These are phyloP conservation scores for Hemicordylus capensis DNA, from an alignment of 2,113 vertebrate species.

Conservation along the genomic window DNA sequence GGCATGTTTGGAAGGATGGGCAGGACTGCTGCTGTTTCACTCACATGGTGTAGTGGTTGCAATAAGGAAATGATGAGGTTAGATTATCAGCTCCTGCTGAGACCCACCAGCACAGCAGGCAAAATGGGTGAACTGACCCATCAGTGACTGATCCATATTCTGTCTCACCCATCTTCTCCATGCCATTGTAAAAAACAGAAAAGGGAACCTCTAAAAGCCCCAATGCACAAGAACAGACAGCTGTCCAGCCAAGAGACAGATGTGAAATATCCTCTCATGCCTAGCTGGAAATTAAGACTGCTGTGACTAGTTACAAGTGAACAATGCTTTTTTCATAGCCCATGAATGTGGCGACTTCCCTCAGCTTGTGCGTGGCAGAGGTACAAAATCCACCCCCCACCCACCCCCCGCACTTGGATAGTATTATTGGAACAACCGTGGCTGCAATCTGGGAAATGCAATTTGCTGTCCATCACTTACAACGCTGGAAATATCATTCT, in stretches of 20 bases:
- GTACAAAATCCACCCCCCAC: rapidly evolving
- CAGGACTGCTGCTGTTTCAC: background rate
- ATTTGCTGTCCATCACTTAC: background rate
- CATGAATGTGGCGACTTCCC: background rate
- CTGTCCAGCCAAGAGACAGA: background rate
- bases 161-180: background rate
- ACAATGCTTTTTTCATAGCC: background rate
- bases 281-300: background rate
- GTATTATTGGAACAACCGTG: rapidly evolving
- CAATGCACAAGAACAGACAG: background rate
- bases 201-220: background rate
- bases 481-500: background rate
- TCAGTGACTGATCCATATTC: too few species aligned
- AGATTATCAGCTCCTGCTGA: background rate
- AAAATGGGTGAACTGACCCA: background rate
- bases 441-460: background rate
- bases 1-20: background rate
- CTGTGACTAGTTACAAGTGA: too few species aligned
- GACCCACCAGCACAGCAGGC: background rate
- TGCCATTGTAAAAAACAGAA: background rate
- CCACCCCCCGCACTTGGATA: background rate
- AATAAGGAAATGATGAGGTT: background rate
- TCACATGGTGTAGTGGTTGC: background rate
- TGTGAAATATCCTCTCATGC: background rate
- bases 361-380: background rate